These are phyloP conservation scores for Halcyon senegalensis DNA, from an alignment of 2,113 vertebrate genomes.

Conservation along the genomic window DNA sequence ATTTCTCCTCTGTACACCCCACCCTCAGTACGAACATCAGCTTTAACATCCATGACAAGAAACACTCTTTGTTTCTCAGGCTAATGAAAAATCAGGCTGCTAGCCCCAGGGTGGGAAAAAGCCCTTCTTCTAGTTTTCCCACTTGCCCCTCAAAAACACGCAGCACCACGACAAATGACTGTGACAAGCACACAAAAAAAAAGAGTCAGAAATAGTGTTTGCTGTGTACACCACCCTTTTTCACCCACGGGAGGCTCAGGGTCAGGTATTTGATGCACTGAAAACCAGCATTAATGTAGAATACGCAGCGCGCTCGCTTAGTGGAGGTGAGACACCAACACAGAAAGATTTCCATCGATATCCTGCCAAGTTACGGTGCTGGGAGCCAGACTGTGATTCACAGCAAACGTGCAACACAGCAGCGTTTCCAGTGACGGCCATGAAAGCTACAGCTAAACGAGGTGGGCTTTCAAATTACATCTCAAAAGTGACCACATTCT, in stretches of 20 bases:
- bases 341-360: not conserved
- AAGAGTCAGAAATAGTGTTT: not conserved
- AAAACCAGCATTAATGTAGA: not conserved
- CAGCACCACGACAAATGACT: not conserved
- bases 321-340: not conserved
- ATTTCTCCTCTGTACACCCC: not conserved
- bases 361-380: not conserved
- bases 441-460: not conserved
- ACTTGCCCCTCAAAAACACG: not conserved
- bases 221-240: not conserved
- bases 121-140: not conserved
- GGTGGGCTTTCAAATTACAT: not conserved
- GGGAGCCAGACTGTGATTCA: not conserved
- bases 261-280: not conserved
- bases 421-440: not conserved
- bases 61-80: not conserved
- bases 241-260: not conserved
- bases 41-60: not conserved
- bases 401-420: not conserved
- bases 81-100: not conserved
- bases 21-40: not conserved
- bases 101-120: not conserved
- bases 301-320: not conserved
- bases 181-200: not conserved
- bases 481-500: not conserved